Conservation (phyloP, 2,113 vertebrate species). For the Kobus ellipsiprymnus region DNA sequence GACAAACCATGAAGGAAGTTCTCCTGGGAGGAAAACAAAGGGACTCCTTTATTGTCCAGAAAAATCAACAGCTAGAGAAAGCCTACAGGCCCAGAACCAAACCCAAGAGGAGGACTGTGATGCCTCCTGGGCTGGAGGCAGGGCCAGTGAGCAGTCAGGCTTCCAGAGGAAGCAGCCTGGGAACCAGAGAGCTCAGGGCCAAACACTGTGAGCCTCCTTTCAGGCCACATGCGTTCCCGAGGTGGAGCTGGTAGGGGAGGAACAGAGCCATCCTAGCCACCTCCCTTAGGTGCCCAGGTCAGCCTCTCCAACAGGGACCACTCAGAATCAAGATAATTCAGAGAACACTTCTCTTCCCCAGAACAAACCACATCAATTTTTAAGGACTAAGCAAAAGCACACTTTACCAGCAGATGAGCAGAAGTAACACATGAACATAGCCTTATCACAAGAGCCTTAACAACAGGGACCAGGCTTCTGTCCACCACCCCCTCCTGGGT, state of each 20-base stretch:
- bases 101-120: neutral
- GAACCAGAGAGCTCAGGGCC: neutral
- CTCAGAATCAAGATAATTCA: neutral
- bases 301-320: neutral
- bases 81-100: neutral
- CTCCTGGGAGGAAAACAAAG: neutral
- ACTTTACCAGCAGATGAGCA: neutral
- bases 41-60: constrained; percentile 8
- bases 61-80: neutral
- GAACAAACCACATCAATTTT: neutral
- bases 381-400: neutral
- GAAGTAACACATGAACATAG: neutral
- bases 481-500: neutral
- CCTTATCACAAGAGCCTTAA: neutral
- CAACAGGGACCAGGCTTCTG: neutral
- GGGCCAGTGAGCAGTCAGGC: neutral
- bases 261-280: neutral
- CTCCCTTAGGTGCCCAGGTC: neutral
- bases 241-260: no score
- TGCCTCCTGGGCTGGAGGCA: neutral
- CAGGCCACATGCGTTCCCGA: neutral
- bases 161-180: neutral
- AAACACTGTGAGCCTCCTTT: neutral
- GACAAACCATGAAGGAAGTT: neutral
- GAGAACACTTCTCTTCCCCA: neutral